These are phyloP conservation scores for Ceratosolen fusciceps DNA, from an alignment of 1,140 invertebrate species.

Conservation along the genomic window DNA sequence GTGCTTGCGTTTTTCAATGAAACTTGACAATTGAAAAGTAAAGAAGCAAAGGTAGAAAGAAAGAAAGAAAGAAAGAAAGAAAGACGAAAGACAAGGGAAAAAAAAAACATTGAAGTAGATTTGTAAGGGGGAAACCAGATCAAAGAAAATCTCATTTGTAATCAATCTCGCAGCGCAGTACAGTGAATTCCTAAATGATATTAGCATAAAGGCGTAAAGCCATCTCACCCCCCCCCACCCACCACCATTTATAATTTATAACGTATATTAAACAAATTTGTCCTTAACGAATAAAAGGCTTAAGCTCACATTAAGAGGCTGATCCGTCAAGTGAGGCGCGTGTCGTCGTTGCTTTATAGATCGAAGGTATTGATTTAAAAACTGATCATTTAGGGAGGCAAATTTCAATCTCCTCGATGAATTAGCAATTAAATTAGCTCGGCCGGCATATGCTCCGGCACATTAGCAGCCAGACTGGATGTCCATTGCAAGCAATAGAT, in stretches of 20 bases:
- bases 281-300: not conserved
- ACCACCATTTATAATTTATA: too few species aligned
- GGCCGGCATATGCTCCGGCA: too few species aligned
- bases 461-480: too few species aligned
- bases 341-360: not conserved
- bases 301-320: too few species aligned
- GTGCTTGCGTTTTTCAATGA: not conserved
- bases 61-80: not conserved
- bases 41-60: too few species aligned
- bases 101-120: not conserved
- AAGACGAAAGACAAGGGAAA: not conserved
- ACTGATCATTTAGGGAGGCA: too few species aligned
- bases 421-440: too few species aligned
- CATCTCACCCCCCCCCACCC: not conserved
- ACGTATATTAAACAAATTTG: too few species aligned
- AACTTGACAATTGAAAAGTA: conserved; percentile 16
- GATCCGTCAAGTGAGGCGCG: too few species aligned
- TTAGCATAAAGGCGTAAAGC: not conserved
- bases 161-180: conserved; percentile 13
- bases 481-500: too few species aligned
- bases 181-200: not conserved
- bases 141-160: conserved; percentile 32
- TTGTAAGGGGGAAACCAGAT: conserved; percentile 24
- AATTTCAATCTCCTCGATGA: too few species aligned
- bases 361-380: too few species aligned